Conservation (phyloP, 2,797 vertebrate species). For the Staurois parvus region DNA sequence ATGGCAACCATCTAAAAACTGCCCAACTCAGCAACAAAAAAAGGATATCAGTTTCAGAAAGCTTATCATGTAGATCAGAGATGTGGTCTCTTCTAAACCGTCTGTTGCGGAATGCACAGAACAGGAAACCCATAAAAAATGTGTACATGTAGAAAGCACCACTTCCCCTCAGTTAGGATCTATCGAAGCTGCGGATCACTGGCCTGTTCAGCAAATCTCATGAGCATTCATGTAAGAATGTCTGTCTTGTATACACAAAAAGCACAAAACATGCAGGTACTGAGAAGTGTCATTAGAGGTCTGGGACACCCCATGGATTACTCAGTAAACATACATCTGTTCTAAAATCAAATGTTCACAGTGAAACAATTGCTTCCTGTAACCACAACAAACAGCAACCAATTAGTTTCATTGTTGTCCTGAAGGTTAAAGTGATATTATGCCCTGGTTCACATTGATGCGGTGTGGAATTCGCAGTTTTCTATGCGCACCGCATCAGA, state of each 20-base stretch:
- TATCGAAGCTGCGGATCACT: slow-evolving; percentile 22
- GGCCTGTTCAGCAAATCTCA: not conserved
- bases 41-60: slow-evolving; percentile 5
- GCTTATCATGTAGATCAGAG: slow-evolving; percentile 9
- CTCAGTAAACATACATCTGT: not conserved
- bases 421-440: too few species aligned
- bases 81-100: slow-evolving; percentile 36
- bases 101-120: slow-evolving; percentile 32
- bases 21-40: not conserved
- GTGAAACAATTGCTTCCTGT: not conserved
- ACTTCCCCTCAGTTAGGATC: slow-evolving; percentile 38
- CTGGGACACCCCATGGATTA: not conserved
- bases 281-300: not conserved
- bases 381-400: not conserved
- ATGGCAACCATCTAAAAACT: not conserved
- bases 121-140: slow-evolving; percentile 57
- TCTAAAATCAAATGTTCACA: not conserved
- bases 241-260: not conserved
- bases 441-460: too few species aligned
- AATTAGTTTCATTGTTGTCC: too few species aligned
- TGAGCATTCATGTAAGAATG: slow-evolving; percentile 2
- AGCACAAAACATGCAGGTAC: not conserved
- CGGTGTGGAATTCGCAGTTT: too few species aligned
- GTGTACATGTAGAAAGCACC: slow-evolving; percentile 45
- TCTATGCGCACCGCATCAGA: too few species aligned